Conservation (phyloP, 2,113 vertebrate genomes). For the Perca fluviatilis region DNA sequence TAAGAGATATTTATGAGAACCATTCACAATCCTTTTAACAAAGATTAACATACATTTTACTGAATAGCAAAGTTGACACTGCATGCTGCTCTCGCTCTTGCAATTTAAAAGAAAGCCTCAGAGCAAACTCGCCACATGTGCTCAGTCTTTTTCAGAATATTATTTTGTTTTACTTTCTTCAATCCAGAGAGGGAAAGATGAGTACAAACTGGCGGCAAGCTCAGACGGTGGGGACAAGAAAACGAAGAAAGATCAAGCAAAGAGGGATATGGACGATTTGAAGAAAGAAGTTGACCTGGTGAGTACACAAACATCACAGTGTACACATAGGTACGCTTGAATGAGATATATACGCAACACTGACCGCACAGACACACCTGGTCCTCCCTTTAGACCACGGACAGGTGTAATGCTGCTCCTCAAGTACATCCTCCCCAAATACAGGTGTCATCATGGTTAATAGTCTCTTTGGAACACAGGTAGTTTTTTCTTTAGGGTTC, state of each 20-base stretch:
- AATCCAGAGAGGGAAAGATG: slow-evolving; percentile 85
- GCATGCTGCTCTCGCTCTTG: neutral
- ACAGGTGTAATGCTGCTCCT: too few relatives aligned
- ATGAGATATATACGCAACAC: too few relatives aligned
- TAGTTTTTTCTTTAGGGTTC: too few relatives aligned
- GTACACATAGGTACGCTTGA: too few relatives aligned
- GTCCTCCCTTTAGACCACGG: too few relatives aligned
- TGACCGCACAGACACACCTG: too few relatives aligned
- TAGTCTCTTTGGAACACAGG: too few relatives aligned
- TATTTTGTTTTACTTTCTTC: slow-evolving; percentile 38
- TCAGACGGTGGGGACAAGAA: slow-evolving; percentile 88
- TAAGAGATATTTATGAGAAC: neutral
- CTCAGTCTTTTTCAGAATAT: slow-evolving; percentile 2
- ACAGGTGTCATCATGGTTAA: too few relatives aligned
- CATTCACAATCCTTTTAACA: neutral
- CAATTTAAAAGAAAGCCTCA: slow-evolving; percentile 10
- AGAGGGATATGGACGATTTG: slow-evolving; percentile 92
- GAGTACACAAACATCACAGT: slow-evolving; percentile 62
- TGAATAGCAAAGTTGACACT: slow-evolving; percentile 38
- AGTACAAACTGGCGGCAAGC: slow-evolving; percentile 94
- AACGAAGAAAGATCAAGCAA: slow-evolving; percentile 84
- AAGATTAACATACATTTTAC: slow-evolving; percentile 46
- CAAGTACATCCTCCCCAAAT: too few relatives aligned
- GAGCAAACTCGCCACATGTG: slow-evolving; percentile 2
- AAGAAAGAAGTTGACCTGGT: slow-evolving; percentile 97